Base-by-base conservation (phyloP, 2,888 invertebrate species). In the Leptopilina syphax region DNA sequence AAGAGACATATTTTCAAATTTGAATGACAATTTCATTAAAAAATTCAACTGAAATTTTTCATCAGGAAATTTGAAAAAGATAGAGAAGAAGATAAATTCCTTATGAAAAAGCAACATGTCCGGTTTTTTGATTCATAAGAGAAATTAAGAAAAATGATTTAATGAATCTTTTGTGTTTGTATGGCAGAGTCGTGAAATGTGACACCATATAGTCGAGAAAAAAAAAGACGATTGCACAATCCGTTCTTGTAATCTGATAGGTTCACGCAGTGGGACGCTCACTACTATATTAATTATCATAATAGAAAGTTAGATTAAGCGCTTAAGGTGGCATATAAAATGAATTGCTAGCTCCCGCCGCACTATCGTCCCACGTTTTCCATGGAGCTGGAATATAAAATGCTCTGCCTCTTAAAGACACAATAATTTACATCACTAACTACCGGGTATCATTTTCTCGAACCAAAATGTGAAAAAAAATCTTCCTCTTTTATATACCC, bases 201-300 rank as follows among this genome's bases (percentile, higher is more conserved):
- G 78, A 79, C 63, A 68, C 77, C 47, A 70, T 73, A 34, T 34
- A 34, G 34, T 18, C 77, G 65, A 70, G 70, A 34, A 34, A 34
- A 34, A 27, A 34, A 34, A 34, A 44, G 8, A 44, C 65, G 65
- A 81, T 81, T 70, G 77, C 44, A 47, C 67, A 81, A 77, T 68
- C 77, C 24, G 77, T 79, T 70, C 81, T 76, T 73, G 81, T 81
- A 81, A 81, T 81, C 76, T 76, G 81, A 81, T 80, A 80, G 76
- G 67, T 76, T 76, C 66, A 65, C 78, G 77, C 63, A 77, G 78
- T 76, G 70, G 68, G 77, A 80, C 76, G 70, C 54, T 80, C 47
- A 80, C 77, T 76, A 78, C 67, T 77, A 77, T 77, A 76, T 79
- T 79, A 79, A 79, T 79, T 77, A 79, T 79, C 73, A 67, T 68